Conservation (phyloP, 2,797 vertebrate species). For the Phoxinus dragarum region DNA sequence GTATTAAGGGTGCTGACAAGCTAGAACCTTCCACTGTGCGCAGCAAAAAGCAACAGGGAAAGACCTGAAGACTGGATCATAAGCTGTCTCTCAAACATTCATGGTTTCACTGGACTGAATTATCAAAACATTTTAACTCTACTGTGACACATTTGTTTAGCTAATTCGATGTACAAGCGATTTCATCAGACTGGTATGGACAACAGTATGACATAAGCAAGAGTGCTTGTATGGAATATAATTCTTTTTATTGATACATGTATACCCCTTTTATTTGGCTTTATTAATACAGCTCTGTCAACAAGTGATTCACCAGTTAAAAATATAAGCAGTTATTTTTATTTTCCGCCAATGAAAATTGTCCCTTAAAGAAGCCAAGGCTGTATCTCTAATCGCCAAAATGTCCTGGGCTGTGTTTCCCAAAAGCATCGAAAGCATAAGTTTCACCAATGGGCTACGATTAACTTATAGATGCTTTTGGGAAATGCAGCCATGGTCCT, state of each 20-base stretch:
- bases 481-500: not conserved
- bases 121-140: not conserved
- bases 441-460: too few relatives aligned
- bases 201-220: too few relatives aligned
- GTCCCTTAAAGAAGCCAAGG: not conserved
- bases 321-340: not conserved
- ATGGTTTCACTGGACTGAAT: not conserved
- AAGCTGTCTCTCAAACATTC: not conserved
- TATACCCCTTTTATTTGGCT: not conserved
- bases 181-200: too few relatives aligned
- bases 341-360: not conserved
- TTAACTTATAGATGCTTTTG: too few relatives aligned
- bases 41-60: not conserved
- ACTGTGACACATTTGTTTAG: not conserved
- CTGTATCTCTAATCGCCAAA: not conserved
- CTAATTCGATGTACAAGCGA: not conserved
- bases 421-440: too few relatives aligned
- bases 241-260: too few relatives aligned
- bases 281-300: not conserved
- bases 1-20: slow-evolving; percentile 38
- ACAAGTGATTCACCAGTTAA: not conserved
- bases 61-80: not conserved
- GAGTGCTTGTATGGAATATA: too few relatives aligned
- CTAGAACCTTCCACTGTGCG: slow-evolving; percentile 14
- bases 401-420: not conserved